Evolutionary conservation across 2,888 invertebrate genomes (phyloP), one percentile per base, ranked within the genome.

Genomic region (Cyclophora albipunctata): DNA sequence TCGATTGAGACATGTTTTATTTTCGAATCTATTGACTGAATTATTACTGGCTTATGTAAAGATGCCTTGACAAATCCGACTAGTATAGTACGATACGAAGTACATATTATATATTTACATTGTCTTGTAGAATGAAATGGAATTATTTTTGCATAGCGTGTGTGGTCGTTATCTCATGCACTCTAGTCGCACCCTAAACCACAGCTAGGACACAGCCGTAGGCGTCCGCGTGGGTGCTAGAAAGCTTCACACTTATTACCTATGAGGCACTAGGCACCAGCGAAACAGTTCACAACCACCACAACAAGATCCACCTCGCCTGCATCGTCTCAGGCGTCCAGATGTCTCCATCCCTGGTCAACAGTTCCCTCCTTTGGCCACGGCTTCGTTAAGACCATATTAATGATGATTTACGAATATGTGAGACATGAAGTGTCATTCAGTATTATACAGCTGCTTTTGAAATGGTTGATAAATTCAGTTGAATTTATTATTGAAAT

Each of bases 181-280:
- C 77, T 58, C 64, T 66, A 60, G 40, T 54, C 72, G 57, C 60
- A 71, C 71, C 75, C 66, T 63, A 69, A 59, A 60, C 65, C 71
- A 63, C 65, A 74, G 75, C 75, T 69, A 74, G 69, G 66, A 66
- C 61, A 60, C 54, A 55, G 46, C 54, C 69, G 87, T 86, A 71
- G 86, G 86, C 75, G 86, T 60, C 20, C 57, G 81, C 81, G 87
- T 87, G 78, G 87, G 87, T 70, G 81, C 71, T 68, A 63, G 78
- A 78, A 78, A 84, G 78, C 79, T 78, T 75, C 73, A 75, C 78
- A 81, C 81, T 78, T 78, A 84, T 82, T 81, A 76, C 81, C 73
- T 73, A 77, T 77, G 63, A 71, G 64, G 71, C 72, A 68, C 75
- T 62, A 71, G 64, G 71, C 71, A 68, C 75, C 70, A 68, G 72